Percentiles rank a stretch among this genome's conserved stretches.
Evolutionary conservation across 2,888 invertebrate genomes (phyloP).

Genomic region (Agelastica alni): DNA sequence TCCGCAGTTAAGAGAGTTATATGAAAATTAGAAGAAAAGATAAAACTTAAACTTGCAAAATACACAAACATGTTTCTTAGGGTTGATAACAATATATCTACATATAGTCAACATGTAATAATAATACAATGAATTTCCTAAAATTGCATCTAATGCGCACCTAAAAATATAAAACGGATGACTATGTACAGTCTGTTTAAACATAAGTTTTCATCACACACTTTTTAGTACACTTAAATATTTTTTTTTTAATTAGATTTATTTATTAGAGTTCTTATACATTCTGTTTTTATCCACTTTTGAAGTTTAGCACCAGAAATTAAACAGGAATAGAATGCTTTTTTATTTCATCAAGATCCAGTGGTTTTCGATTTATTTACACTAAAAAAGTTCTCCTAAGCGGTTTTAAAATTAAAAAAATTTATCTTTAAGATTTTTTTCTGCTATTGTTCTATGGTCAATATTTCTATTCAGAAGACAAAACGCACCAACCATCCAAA

Average conservation of each 20-base stretch:
- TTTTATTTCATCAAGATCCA: constrained; percentile 9
- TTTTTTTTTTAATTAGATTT: constrained; percentile 8
- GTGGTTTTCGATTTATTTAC: constrained; percentile 24
- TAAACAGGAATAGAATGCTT: constrained; percentile 17
- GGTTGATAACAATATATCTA: constrained; percentile 46
- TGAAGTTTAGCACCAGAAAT: constrained; percentile 39
- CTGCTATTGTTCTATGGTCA: neutral
- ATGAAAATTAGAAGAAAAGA: neutral
- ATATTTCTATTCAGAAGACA: too few species aligned
- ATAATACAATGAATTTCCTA: constrained; percentile 44
- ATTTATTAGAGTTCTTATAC: constrained; percentile 9
- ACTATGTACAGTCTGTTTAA: constrained; percentile 38
- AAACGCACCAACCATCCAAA: too few species aligned
- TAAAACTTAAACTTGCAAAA: neutral
- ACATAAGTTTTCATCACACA: constrained; percentile 29
- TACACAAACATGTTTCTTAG: constrained; percentile 26
- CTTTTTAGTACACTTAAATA: constrained; percentile 29
- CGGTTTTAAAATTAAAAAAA: neutral
- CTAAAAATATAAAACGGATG: constrained; percentile 42
- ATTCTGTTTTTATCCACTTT: constrained; percentile 4
- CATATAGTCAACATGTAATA: constrained; percentile 49
- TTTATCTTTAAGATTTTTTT: constrained; percentile 1
- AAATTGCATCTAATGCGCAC: constrained; percentile 39
- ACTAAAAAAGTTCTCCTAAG: constrained; percentile 11
- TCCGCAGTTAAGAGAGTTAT: neutral